A percentile compares a stretch with the other conserved stretches of the same genome.
phyloP scores from a whole-genome alignment of 1,140 invertebrate genomes.

The Archegozetes longisetosus region DNA sequence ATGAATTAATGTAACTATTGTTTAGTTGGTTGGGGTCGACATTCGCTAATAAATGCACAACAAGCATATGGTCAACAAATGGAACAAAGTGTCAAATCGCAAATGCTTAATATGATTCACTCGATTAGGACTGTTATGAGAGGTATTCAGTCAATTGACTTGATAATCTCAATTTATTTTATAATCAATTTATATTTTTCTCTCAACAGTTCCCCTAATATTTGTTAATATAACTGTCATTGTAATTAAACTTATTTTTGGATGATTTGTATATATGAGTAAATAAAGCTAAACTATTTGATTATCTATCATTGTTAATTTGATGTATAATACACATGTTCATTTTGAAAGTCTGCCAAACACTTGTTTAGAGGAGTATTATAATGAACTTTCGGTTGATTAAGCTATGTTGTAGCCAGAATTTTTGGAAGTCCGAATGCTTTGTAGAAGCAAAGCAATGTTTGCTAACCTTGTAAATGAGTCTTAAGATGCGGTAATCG shows the following conservation, averaged over 20 bases:
- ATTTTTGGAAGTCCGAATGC: too few relatives aligned
- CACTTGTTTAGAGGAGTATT: too few relatives aligned
- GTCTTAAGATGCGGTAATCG: too few relatives aligned
- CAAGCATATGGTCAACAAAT: conserved; percentile 45
- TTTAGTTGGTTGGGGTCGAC: conserved; percentile 35
- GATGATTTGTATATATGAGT: conserved; percentile 32
- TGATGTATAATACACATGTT: too few relatives aligned
- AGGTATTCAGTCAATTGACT: conserved; percentile 47
- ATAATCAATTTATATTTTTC: conserved; percentile 7
- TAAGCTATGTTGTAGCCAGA: too few relatives aligned
- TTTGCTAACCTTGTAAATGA: too few relatives aligned
- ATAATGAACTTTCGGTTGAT: too few relatives aligned
- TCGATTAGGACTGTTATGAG: conserved; percentile 80
- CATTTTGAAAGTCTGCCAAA: too few relatives aligned
- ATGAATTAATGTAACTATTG: conserved; percentile 11
- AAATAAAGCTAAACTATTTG: conserved; percentile 82
- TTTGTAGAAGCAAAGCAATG: too few relatives aligned
- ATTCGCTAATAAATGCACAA: conserved; percentile 23
- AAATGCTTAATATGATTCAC: conserved; percentile 65
- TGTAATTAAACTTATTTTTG: conserved; percentile 15
- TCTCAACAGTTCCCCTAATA: conserved; percentile 16
- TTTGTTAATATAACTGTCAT: conserved; percentile 16
- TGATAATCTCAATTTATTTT: too few relatives aligned
- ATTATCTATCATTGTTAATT: conserved; percentile 72
- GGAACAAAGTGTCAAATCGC: conserved; percentile 56